Conservation (phyloP, 2,888 invertebrate species). For the Callinectes sapidus region DNA sequence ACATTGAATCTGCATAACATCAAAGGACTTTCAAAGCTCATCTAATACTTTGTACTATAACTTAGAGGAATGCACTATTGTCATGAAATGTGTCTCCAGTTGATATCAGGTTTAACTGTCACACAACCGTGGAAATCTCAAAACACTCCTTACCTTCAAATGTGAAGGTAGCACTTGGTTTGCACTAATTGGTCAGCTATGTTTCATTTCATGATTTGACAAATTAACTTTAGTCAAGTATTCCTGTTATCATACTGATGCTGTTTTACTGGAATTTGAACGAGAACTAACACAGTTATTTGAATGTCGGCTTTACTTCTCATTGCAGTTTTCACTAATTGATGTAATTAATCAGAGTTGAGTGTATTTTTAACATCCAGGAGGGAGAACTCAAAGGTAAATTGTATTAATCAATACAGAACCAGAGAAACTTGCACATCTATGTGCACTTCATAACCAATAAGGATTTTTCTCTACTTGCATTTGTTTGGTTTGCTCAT, state of each 20-base stretch:
- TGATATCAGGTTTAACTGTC: neutral
- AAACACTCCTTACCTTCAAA: neutral
- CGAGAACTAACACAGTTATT: neutral
- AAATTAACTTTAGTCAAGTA: neutral
- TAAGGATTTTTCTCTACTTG: neutral
- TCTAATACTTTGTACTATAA: neutral
- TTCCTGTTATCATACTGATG: neutral
- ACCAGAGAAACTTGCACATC: neutral
- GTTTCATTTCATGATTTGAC: neutral
- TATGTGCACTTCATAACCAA: neutral
- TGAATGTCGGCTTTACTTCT: neutral
- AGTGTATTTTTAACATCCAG: slow-evolving; percentile 10
- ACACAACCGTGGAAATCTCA: neutral
- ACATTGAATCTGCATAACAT: neutral
- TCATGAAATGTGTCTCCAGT: neutral
- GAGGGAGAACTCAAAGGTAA: neutral
- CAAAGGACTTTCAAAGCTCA: neutral
- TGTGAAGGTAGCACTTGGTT: neutral
- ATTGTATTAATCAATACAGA: neutral
- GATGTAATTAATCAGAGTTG: neutral
- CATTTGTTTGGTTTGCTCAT: neutral
- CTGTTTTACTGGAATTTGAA: neutral
- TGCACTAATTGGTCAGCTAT: neutral
- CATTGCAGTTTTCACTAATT: neutral
- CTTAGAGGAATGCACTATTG: neutral